A percentile compares a stretch with the other conserved stretches of the same genome.
phyloP scores from a whole-genome alignment of 2,888 invertebrate species.

The Torymus aiolomorphi region DNA sequence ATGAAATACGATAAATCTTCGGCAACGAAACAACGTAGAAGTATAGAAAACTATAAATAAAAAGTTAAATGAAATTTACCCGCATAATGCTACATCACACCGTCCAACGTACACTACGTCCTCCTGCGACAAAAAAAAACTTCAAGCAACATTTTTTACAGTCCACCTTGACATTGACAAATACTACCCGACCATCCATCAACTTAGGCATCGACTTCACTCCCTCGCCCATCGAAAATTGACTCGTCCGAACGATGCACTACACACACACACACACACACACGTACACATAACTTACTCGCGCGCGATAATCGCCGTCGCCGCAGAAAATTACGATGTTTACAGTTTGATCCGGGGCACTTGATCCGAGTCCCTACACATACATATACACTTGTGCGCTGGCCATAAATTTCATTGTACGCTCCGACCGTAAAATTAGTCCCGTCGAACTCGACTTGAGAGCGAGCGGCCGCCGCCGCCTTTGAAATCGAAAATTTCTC shows the following conservation, averaged over 20 bases:
- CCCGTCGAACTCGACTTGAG: slow-evolving; percentile 32
- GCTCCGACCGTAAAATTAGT: slow-evolving; percentile 47
- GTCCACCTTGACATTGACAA: background rate
- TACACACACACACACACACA: background rate
- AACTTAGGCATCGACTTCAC: background rate
- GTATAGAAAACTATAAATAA: too few species aligned
- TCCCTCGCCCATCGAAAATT: background rate
- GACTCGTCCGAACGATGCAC: background rate
- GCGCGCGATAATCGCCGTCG: background rate
- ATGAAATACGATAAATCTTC: too few species aligned
- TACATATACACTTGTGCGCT: background rate
- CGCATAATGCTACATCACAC: too few species aligned
- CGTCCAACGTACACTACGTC: too few species aligned
- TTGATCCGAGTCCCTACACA: slow-evolving; percentile 16
- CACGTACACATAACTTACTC: background rate
- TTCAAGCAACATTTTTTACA: too few species aligned
- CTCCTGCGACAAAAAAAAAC: too few species aligned
- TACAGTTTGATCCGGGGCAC: slow-evolving; percentile 30
- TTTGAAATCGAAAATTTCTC: slow-evolving; percentile 44
- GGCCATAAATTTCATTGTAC: slow-evolving; percentile 44
- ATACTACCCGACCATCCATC: background rate
- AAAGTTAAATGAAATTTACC: too few species aligned
- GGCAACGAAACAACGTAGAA: too few species aligned
- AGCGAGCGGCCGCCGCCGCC: slow-evolving; percentile 9
- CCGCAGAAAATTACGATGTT: slow-evolving; percentile 35